Evolutionary conservation across 1,140 invertebrate genomes (phyloP).

Genomic region (Ladona fulva): DNA sequence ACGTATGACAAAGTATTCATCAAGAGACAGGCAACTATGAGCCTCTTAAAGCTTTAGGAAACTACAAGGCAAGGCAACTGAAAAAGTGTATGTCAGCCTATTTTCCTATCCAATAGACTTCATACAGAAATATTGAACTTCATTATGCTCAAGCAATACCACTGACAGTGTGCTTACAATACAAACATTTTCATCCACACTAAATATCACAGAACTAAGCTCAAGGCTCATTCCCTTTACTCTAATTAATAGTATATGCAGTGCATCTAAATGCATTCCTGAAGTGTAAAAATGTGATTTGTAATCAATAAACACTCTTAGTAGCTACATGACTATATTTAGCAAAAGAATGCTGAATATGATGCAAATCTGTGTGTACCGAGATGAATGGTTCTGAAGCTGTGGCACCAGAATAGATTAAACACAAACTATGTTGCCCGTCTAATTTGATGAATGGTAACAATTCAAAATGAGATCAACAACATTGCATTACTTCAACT

Average conservation of each 20-base stretch:
- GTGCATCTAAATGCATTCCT: background rate
- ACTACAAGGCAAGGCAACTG: background rate
- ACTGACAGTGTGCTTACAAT: background rate
- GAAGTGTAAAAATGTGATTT: background rate
- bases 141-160: background rate
- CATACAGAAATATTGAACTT: background rate
- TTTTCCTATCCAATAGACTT: background rate
- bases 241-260: background rate
- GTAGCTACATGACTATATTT: background rate
- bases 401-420: background rate
- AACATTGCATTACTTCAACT: background rate
- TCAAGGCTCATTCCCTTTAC: background rate
- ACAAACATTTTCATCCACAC: background rate
- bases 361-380: background rate
- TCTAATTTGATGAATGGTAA: background rate
- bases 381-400: background rate
- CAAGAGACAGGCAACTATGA: background rate
- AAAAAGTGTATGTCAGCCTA: background rate
- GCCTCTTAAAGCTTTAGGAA: background rate
- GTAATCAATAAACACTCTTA: background rate
- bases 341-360: background rate
- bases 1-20: background rate
- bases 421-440: background rate
- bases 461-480: constrained; percentile 1
- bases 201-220: constrained; percentile 10